These are phyloP conservation scores for Onychostruthus taczanowskii DNA, from an alignment of 2,113 vertebrate species.

Conservation along the genomic window DNA sequence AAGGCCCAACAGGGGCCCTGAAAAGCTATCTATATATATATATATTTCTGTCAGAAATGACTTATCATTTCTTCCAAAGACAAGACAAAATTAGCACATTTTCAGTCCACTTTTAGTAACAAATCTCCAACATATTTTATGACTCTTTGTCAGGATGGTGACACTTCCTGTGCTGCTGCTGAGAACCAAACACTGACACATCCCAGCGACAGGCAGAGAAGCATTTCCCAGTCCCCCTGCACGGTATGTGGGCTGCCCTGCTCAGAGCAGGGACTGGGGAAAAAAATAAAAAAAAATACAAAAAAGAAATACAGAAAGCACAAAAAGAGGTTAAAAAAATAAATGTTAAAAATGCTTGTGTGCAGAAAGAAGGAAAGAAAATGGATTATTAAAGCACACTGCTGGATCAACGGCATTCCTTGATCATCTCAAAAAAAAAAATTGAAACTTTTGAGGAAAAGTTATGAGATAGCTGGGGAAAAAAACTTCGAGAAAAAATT, in stretches of 20 bases:
- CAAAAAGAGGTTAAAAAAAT: neutral
- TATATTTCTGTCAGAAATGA: neutral
- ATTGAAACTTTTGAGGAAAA: neutral
- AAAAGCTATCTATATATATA: neutral
- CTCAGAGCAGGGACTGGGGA: neutral
- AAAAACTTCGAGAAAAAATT: neutral
- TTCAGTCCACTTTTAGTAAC: conserved; percentile 22
- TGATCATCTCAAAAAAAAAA: neutral
- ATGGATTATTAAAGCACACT: rapidly evolving
- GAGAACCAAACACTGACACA: neutral
- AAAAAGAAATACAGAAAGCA: neutral
- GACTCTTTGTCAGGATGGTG: neutral
- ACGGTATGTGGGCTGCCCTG: neutral
- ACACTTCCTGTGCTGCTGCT: conserved; percentile 13
- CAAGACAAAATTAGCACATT: neutral
- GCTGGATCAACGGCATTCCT: neutral
- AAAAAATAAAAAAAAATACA: neutral
- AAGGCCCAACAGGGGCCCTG: neutral
- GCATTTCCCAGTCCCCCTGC: neutral
- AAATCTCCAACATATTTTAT: neutral
- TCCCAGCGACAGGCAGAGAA: neutral
- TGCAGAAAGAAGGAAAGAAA: neutral
- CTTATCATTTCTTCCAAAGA: neutral
- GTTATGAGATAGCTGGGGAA: rapidly evolving
- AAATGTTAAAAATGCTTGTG: neutral